These are phyloP conservation scores for Buathra laborator DNA, from an alignment of 2,888 invertebrate species.

Conservation along the genomic window DNA sequence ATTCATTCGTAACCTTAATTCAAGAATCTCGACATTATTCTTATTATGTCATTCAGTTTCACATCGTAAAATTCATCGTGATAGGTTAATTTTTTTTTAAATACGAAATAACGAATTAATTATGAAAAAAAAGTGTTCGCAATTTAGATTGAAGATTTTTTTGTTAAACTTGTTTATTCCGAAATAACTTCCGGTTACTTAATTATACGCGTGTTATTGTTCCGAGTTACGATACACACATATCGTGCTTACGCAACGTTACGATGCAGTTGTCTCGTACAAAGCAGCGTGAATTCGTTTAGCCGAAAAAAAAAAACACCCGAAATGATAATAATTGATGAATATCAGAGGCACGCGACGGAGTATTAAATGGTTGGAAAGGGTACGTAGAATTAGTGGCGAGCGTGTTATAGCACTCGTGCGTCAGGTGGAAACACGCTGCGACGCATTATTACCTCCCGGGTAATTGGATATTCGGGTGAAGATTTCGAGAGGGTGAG, in stretches of 20 bases:
- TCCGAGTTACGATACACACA: background rate
- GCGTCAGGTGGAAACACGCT: slow-evolving; percentile 61
- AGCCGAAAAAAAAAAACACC: background rate
- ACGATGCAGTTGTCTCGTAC: background rate
- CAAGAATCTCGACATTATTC: background rate
- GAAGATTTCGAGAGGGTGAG: slow-evolving; percentile 43
- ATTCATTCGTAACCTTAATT: background rate
- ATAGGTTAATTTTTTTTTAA: background rate
- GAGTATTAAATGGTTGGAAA: slow-evolving; percentile 21
- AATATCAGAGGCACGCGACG: slow-evolving; percentile 12
- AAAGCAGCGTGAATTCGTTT: background rate
- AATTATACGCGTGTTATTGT: background rate
- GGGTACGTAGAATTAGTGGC: background rate
- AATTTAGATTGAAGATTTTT: background rate
- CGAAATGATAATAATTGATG: slow-evolving; percentile 14
- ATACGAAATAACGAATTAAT: background rate
- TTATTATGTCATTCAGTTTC: background rate
- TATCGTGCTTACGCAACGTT: background rate
- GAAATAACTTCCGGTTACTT: background rate
- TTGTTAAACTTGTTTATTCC: background rate
- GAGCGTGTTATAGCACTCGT: slow-evolving; percentile 36
- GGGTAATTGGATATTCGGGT: slow-evolving; percentile 59
- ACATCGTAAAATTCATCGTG: background rate
- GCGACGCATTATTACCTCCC: slow-evolving; percentile 55
- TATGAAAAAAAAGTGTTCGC: background rate